phyloP scores from a whole-genome alignment of 2,888 invertebrate genomes.

The Monoplex corrugatus region DNA sequence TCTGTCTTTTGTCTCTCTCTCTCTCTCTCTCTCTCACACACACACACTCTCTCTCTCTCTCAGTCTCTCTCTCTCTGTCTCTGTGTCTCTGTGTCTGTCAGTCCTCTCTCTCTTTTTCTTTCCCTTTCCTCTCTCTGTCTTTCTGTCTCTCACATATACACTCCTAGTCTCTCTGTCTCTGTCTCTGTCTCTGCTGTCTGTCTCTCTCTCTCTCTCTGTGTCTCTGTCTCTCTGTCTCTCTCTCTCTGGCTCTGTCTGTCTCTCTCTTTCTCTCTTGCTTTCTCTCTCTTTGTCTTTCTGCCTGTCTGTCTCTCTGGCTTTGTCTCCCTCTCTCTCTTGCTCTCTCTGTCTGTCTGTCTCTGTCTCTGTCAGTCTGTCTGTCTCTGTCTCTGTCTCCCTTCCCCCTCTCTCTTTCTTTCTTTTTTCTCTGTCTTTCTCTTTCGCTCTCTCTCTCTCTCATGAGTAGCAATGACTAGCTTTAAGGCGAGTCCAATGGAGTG shows the following conservation, averaged over 20 bases:
- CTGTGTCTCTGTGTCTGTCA: not conserved
- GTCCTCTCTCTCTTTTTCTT: too few species aligned
- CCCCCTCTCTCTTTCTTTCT: too few species aligned
- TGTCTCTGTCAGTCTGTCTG: not conserved
- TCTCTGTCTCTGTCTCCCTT: too few species aligned
- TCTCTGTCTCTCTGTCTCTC: not conserved
- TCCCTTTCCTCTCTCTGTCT: too few species aligned
- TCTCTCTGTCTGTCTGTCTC: not conserved
- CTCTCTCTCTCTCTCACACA: not conserved
- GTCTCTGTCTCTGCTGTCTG: too few species aligned
- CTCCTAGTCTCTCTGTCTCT: not conserved
- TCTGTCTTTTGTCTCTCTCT: not conserved
- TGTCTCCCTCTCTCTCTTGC: too few species aligned
- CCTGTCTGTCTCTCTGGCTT: not conserved
- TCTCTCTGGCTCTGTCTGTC: not conserved
- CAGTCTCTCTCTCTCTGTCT: not conserved
- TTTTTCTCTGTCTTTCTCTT: too few species aligned
- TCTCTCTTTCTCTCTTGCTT: not conserved
- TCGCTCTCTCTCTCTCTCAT: too few species aligned
- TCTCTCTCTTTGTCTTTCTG: not conserved
- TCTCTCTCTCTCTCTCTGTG: not conserved
- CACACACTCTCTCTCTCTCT: not conserved
- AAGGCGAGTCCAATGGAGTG: too few species aligned
- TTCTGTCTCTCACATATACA: too few species aligned
- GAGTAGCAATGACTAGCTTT: too few species aligned